Percentiles rank a stretch among this genome's conserved stretches.
Conservation (phyloP, 2,888 invertebrate species). For the Drosophila nigricruria region DNA sequence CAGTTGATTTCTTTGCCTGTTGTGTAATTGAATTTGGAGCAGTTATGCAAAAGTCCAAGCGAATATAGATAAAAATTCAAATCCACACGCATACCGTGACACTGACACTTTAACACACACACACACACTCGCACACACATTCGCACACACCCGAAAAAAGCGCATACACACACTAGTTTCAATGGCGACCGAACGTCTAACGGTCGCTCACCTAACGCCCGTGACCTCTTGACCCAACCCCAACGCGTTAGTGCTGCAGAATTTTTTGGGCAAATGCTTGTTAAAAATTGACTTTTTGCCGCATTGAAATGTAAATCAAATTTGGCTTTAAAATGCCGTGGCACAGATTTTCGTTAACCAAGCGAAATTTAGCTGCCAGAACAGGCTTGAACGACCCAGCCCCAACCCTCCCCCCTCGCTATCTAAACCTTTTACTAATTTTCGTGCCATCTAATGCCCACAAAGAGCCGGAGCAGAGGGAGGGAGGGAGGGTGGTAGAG, state of each 20-base stretch:
- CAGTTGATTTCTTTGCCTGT: constrained; percentile 24
- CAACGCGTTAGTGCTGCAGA: not conserved
- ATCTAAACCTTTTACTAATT: constrained; percentile 43
- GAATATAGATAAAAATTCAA: constrained; percentile 70
- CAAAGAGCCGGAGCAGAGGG: not conserved
- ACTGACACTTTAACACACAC: constrained; percentile 39
- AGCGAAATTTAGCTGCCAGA: constrained; percentile 41
- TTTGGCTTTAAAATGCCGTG: constrained; percentile 65
- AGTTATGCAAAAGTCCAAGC: constrained; percentile 70
- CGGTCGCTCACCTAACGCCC: constrained; percentile 37
- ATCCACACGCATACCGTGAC: constrained; percentile 37
- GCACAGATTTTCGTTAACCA: constrained; percentile 66
- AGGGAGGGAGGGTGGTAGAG: not conserved
- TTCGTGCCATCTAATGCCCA: constrained; percentile 46
- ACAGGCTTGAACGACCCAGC: not conserved
- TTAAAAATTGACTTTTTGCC: constrained; percentile 65
- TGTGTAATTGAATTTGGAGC: constrained; percentile 52
- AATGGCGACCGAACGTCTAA: constrained; percentile 63
- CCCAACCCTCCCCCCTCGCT: not conserved
- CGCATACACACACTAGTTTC: constrained; percentile 13
- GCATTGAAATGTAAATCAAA: constrained; percentile 74
- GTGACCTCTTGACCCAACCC: constrained; percentile 24
- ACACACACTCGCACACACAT: not conserved
- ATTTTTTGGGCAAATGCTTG: constrained; percentile 5
- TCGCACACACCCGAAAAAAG: constrained; percentile 1